Percentiles rank a stretch among this genome's conserved stretches.
Conservation (phyloP, 2,888 invertebrate genomes). For the Eubasilissa splendida region DNA sequence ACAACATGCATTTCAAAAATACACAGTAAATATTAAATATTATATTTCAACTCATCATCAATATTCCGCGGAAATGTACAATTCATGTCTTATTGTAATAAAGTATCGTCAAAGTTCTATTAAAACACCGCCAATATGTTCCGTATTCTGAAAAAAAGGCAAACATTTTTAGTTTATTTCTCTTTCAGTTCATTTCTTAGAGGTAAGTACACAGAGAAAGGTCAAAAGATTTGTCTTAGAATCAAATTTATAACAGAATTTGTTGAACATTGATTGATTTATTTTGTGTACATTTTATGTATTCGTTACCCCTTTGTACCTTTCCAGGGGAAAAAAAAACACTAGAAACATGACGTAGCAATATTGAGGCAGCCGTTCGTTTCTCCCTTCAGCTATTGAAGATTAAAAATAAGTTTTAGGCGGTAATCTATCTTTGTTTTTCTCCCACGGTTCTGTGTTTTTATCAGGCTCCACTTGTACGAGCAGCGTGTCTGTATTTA, state of each 20-base stretch:
- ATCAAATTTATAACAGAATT: constrained; percentile 1
- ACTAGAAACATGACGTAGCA: neutral
- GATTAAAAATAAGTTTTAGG: constrained; percentile 39
- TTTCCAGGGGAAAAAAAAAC: neutral
- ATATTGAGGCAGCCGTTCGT: constrained; percentile 12
- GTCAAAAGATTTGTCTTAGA: constrained; percentile 5
- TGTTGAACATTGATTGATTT: constrained; percentile 15
- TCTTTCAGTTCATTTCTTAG: constrained; percentile 7
- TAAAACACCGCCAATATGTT: no score
- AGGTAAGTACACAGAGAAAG: neutral
- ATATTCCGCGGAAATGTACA: no score
- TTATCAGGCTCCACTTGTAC: constrained; percentile 37
- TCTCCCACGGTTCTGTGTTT: constrained; percentile 30
- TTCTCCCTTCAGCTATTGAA: constrained; percentile 32
- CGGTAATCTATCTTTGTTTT: constrained; percentile 46
- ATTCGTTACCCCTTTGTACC: neutral
- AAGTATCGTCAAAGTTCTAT: no score
- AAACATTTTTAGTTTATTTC: neutral
- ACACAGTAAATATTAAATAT: no score
- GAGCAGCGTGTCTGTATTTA: neutral
- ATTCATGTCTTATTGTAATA: no score
- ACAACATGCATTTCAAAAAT: no score
- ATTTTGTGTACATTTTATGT: no score
- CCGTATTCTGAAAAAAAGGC: no score
- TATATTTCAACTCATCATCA: no score